Evolutionary conservation across 2,888 invertebrate genomes (phyloP), one percentile per base, ranked within the genome.

Genomic region (Spodoptera picta): DNA sequence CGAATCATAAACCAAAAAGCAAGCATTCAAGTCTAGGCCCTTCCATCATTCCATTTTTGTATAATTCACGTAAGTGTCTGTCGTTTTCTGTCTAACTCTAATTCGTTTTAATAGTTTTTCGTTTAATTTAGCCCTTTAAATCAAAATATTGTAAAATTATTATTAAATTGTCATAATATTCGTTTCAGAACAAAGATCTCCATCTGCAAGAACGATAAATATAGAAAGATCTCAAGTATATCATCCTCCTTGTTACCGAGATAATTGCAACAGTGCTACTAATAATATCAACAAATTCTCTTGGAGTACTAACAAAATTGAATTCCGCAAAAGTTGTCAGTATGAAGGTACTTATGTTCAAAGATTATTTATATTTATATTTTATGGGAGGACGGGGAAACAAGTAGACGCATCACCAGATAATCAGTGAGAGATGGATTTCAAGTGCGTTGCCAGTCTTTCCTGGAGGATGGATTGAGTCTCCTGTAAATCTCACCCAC

Each of bases 11-110:
- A 36, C 69, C 77, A 0, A 66, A 55, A 14, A 62, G 65, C 14
- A 82, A 71, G 43, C 78, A 80, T n/a, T 67, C 77, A 0, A 83
- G 83, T 59, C 62, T 84, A 14, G 88, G 88, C 0, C 87, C 89
- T 0, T 88, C 89, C 0, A 83, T 85, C 77, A 87, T 85, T 48
- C 79, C 84, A 0, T 85, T 86, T 23, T 51, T 73, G 27, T 27
- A 62, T 9, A 73, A 73, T 62, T 59, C 78, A 60, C 77, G 83
- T 84, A 70, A 80, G 76, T 42, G 0, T 2, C 23, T 27, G 36
- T 36, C 51, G 7, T 45, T 23, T 14, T 19, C 4, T 2, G 19
- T 48, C 12, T 27, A 3, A 27, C 27, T 27, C 4, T 27, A 2
- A 27, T 27, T 27, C 27, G 5, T 27, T 27, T 19, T 27, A 5